These are phyloP conservation scores for Papilio elwesi DNA, from an alignment of 2,888 invertebrate genomes.

Conservation along the genomic window DNA sequence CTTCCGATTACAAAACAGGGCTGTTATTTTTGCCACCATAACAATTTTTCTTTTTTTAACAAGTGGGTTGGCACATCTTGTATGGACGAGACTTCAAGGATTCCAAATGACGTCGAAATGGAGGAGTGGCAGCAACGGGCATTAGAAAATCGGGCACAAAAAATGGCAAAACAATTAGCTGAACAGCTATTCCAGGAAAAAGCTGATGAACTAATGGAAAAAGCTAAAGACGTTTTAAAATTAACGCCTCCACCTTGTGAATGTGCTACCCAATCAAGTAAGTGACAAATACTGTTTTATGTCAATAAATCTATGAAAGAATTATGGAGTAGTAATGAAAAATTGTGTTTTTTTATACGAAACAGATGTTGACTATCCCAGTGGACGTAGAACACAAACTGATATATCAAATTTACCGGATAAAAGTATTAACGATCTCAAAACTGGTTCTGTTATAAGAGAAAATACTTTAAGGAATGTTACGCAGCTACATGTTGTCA, in stretches of 20 bases:
- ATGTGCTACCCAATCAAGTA: slow-evolving; percentile 51
- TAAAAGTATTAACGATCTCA: slow-evolving; percentile 8
- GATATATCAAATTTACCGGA: slow-evolving; percentile 2
- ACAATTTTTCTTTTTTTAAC: slow-evolving; percentile 13
- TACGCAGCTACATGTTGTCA: slow-evolving; percentile 4
- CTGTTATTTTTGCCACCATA: no score
- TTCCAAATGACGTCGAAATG: slow-evolving; percentile 48
- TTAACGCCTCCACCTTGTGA: slow-evolving; percentile 62
- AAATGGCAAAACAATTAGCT: slow-evolving; percentile 64
- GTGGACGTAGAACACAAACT: slow-evolving; percentile 17
- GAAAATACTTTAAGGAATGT: slow-evolving; percentile 11
- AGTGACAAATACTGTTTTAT: slow-evolving; percentile 20
- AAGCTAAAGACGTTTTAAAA: slow-evolving; percentile 57
- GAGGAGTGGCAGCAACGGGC: slow-evolving; percentile 61
- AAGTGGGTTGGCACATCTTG: slow-evolving; percentile 74
- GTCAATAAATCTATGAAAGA: neutral
- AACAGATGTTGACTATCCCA: slow-evolving; percentile 26
- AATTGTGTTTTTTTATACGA: neutral
- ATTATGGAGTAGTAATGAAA: neutral
- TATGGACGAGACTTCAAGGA: slow-evolving; percentile 56
- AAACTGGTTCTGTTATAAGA: slow-evolving; percentile 7
- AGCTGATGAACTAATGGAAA: slow-evolving; percentile 60
- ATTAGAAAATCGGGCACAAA: slow-evolving; percentile 64
- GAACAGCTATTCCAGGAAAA: slow-evolving; percentile 66
- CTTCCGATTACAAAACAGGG: no score